Percentiles rank a stretch among this genome's conserved stretches.
phyloP scores from a whole-genome alignment of 2,797 vertebrate species.

The Mico argentatus region DNA sequence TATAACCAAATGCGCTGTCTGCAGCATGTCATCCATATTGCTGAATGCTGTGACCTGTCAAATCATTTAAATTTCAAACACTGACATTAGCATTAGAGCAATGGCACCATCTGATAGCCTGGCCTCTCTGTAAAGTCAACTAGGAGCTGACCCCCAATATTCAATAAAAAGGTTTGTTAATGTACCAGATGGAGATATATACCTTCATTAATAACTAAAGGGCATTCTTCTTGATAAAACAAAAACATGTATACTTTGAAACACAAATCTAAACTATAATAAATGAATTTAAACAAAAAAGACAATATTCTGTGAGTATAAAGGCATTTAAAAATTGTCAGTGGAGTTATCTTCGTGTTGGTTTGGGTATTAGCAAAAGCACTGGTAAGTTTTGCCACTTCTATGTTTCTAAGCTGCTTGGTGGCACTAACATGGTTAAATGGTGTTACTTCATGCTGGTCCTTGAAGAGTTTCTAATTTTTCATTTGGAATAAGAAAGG shows the following conservation, averaged over 20 bases:
- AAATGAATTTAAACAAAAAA: neutral
- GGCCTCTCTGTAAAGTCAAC: neutral
- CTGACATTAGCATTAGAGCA: neutral
- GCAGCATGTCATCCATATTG: slow-evolving; percentile 90
- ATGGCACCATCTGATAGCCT: neutral
- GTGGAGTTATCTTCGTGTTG: neutral
- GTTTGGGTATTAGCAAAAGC: neutral
- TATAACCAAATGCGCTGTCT: slow-evolving; percentile 86
- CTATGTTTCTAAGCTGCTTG: neutral
- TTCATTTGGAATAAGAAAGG: slow-evolving; percentile 41
- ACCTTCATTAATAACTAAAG: neutral
- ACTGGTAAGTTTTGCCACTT: neutral
- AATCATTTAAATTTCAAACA: neutral
- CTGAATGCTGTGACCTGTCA: slow-evolving; percentile 88
- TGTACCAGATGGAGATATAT: neutral
- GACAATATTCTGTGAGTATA: neutral
- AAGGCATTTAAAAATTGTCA: neutral
- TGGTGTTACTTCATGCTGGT: neutral
- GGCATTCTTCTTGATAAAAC: neutral
- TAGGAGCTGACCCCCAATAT: accelerated
- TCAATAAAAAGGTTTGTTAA: neutral
- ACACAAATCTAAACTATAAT: neutral
- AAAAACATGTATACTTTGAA: neutral
- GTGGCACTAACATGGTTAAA: neutral
- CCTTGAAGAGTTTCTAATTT: neutral